These are phyloP conservation scores for Sinodicranocentrus sp. DNA, from an alignment of 2,888 invertebrate species.

Conservation along the genomic window DNA sequence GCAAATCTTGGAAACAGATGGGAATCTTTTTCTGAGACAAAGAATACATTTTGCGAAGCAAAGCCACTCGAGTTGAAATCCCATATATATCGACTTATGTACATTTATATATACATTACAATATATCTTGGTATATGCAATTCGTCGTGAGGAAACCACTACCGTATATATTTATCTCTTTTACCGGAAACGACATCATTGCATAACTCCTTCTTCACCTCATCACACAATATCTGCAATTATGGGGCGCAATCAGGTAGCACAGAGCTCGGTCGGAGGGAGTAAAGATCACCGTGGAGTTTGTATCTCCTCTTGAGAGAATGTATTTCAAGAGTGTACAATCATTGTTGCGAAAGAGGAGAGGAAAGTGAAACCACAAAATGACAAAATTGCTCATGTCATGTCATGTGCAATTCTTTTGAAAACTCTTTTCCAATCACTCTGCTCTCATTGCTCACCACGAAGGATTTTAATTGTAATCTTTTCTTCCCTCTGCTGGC, in stretches of 20 bases:
- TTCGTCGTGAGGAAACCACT: neutral
- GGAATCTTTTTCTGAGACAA: neutral
- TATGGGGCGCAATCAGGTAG: conserved; percentile 28
- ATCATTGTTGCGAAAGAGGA: conserved; percentile 24
- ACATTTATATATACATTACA: neutral
- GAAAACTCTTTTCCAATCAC: neutral
- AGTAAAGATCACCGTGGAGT: conserved; percentile 35
- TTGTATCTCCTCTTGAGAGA: neutral
- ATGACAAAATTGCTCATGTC: conserved; percentile 49
- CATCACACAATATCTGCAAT: neutral
- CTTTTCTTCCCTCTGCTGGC: too few relatives aligned
- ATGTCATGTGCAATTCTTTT: conserved; percentile 19
- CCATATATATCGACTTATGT: neutral
- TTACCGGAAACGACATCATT: conserved; percentile 43
- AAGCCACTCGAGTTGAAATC: neutral
- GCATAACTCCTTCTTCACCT: neutral
- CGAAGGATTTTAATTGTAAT: conserved; percentile 16
- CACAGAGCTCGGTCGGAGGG: conserved; percentile 19
- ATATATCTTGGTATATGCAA: neutral
- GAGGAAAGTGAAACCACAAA: conserved; percentile 59
- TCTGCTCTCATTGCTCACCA: neutral
- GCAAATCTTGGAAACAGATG: conserved; percentile 20
- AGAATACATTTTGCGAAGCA: neutral
- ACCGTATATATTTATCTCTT: too few relatives aligned
- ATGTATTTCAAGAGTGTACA: conserved; percentile 3